Evolutionary conservation across 2,888 invertebrate species (phyloP).

Genomic region (Melanostoma mellinum): DNA sequence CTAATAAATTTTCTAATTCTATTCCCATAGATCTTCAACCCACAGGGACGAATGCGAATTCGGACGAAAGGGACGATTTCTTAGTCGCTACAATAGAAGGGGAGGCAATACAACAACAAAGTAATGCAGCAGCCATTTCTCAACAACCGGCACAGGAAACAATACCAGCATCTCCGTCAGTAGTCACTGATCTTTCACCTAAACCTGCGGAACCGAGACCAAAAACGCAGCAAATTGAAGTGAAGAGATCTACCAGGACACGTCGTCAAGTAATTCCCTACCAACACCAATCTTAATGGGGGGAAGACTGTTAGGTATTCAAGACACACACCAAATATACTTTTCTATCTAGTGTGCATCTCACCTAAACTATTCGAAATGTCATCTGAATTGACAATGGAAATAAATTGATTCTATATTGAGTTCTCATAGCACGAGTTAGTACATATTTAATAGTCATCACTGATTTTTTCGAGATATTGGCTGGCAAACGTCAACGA

Average conservation of each 20-base stretch:
- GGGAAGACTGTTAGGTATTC: constrained; percentile 11
- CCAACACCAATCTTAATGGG: not conserved
- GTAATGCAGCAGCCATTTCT: constrained; percentile 10
- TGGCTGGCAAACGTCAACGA: too few relatives aligned
- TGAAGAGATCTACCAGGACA: not conserved
- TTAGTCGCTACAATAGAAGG: constrained; percentile 5
- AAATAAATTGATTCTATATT: not conserved
- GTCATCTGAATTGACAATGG: not conserved
- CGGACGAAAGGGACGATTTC: not conserved
- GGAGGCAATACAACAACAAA: not conserved
- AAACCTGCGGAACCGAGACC: not conserved
- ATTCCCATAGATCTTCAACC: not conserved
- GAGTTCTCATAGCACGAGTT: constrained; percentile 6
- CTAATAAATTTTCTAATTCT: too few relatives aligned
- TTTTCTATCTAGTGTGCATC: not conserved
- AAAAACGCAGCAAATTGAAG: not conserved
- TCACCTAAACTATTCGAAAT: too few relatives aligned
- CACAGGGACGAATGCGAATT: constrained; percentile 3
- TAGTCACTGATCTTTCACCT: not conserved
- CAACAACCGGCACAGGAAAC: constrained; percentile 6
- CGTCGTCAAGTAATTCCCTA: constrained; percentile 1
- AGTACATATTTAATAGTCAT: too few relatives aligned
- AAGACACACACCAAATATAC: constrained; percentile 1
- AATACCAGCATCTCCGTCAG: not conserved
- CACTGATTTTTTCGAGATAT: too few relatives aligned